Evolutionary conservation across 2,888 invertebrate genomes (phyloP).

Genomic region (Uropetala carovei): DNA sequence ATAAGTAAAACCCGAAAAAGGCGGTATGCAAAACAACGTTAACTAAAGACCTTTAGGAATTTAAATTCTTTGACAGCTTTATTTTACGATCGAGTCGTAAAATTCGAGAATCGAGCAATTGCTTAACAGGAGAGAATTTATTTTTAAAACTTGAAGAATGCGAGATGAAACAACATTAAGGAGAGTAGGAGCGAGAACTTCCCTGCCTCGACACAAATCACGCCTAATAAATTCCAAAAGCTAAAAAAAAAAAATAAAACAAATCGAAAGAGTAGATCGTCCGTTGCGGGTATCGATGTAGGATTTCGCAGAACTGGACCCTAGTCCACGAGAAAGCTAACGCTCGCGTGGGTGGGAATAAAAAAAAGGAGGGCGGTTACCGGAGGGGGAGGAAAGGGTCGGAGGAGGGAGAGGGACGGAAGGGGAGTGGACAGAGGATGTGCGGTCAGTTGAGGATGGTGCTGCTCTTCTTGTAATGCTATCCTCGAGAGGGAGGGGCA

Average conservation of each 20-base stretch:
- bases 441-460: conserved; percentile 39
- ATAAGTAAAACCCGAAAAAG: too few species aligned
- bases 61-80: too few species aligned
- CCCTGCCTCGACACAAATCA: not conserved
- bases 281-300: not conserved
- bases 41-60: too few species aligned
- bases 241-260: not conserved
- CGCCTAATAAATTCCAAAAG: not conserved
- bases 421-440: not conserved
- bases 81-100: conserved; percentile 27
- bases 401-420: not conserved
- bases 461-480: conserved; percentile 53
- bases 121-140: not conserved
- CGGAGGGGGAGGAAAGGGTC: not conserved
- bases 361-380: not conserved
- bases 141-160: not conserved
- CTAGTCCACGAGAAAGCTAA: not conserved
- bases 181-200: not conserved
- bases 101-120: not conserved
- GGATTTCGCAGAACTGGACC: not conserved
- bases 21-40: too few species aligned
- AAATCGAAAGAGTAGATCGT: not conserved
- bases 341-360: not conserved
- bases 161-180: not conserved
- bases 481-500: conserved; percentile 52